A percentile compares a stretch with the other conserved stretches of the same genome.
phyloP scores from a whole-genome alignment of 2,888 invertebrate genomes.

The Orthonevra nobilis region DNA sequence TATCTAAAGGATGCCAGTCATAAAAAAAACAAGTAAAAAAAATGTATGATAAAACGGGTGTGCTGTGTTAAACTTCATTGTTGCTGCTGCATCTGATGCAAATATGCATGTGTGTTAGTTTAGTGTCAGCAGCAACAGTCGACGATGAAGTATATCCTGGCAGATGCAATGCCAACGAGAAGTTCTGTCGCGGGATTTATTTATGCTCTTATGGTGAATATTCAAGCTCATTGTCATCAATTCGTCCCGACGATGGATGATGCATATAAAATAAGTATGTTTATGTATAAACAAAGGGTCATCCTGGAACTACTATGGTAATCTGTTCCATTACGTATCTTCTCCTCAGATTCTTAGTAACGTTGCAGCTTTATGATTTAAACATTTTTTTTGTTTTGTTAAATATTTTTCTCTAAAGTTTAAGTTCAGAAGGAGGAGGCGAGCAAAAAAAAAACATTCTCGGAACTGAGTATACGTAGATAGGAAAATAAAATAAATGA shows the following conservation, averaged over 20 bases:
- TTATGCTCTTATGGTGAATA: conserved; percentile 47
- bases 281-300: conserved; percentile 58
- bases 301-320: conserved; percentile 63
- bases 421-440: conserved; percentile 4
- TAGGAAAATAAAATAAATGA: conserved; percentile 10
- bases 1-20: conserved; percentile 59
- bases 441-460: not conserved
- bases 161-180: conserved; percentile 13
- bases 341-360: conserved; percentile 37
- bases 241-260: conserved; percentile 56
- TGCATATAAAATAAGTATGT: conserved; percentile 41
- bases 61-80: conserved; percentile 20
- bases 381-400: not conserved
- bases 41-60: conserved; percentile 50
- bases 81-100: conserved; percentile 5
- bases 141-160: conserved; percentile 37
- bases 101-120: conserved; percentile 30
- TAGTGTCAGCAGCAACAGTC: conserved; percentile 49
- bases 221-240: conserved; percentile 63
- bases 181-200: not conserved
- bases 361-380: not conserved
- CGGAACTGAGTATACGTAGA: conserved; percentile 13
- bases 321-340: conserved; percentile 63
- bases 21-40: conserved; percentile 22
- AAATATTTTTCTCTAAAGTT: not conserved